Evolutionary conservation across 1,140 invertebrate genomes (phyloP).

Genomic region (Drosophila tropicalis): DNA sequence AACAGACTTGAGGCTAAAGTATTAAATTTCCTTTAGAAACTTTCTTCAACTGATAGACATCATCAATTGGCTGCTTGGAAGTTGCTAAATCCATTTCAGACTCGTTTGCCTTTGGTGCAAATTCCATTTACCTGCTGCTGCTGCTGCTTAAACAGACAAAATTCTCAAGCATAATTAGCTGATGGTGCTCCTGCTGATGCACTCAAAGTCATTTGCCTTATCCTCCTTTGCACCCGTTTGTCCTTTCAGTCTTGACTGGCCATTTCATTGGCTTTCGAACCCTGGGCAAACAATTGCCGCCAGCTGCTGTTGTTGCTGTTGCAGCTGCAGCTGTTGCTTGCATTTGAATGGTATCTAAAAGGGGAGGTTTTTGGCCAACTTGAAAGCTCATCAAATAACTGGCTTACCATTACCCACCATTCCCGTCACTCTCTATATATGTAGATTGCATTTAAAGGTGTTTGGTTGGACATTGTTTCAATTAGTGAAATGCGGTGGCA

Average conservation of each 20-base stretch:
- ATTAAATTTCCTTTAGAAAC: neutral
- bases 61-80: conserved; percentile 14
- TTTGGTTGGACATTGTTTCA: conserved; percentile 67
- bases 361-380: conserved; percentile 7
- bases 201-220: conserved; percentile 68
- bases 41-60: neutral
- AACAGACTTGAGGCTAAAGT: too few relatives aligned
- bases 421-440: neutral
- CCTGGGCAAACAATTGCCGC: conserved; percentile 69
- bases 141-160: conserved; percentile 32
- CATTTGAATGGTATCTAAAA: conserved; percentile 42
- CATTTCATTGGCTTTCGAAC: conserved; percentile 50
- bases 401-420: conserved; percentile 14
- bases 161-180: conserved; percentile 72
- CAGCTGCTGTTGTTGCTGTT: conserved; percentile 46
- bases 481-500: conserved; percentile 45
- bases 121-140: conserved; percentile 45
- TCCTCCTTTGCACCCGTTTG: conserved; percentile 20
- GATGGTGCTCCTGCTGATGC: conserved; percentile 54
- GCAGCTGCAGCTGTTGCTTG: conserved; percentile 36
- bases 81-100: conserved; percentile 71
- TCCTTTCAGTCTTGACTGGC: conserved; percentile 36
- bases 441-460: conserved; percentile 51
- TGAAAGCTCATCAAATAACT: conserved; percentile 68
- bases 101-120: neutral